Evolutionary conservation across 1,140 invertebrate species (phyloP), one percentile per base, ranked within the genome.

Genomic region (Cydia fagiglandana): DNA sequence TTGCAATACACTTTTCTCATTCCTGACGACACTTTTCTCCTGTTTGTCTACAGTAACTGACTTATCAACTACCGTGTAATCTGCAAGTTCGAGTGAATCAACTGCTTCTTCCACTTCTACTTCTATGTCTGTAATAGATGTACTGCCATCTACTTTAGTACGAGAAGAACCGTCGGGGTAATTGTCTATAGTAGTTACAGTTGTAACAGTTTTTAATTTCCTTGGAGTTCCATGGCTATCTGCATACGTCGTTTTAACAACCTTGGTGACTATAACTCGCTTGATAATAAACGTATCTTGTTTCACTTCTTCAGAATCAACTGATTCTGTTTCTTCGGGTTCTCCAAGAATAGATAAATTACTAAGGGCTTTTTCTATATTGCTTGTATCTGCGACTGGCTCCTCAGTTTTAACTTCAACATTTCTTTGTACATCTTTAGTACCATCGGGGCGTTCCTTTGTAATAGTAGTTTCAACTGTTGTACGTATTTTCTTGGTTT

Each of bases 91-190:
- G 4, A 79, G 78, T 13, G 75, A 81, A 77, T 90, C 85, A 12
- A 78, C 50, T 15, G 83, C 64, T 73, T 83, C 76, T 73, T 85
- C 80, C 34, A 79, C 75, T 66, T 90, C 86, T 61, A 79, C 75
- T 66, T 90, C 86, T 61, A 90, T 82, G 76, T 91, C 86, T 47
- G 81, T 84, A 70, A 92, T 77, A 47, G 86, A 79, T 4, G 86
- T 89, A 76, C 81, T 90, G 30, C 79, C 87, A 56, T 91, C 89
- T 56, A 91, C 80, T 77, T 89, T 88, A 10, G 85, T 89, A 75
- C 83, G 86, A n/a, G 91, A 87, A 53, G 90, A 93, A 53, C 91
- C 91, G 80, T 93, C 92, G 20, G 93, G 92, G 81, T 91, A 93
- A 73, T 88, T 84, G 79, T 93, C 91, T 56, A 89, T 91, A 24